Evolutionary conservation across 2,888 invertebrate species (phyloP), one percentile per base, ranked within the genome.

Genomic region (Thymelicus acteon): DNA sequence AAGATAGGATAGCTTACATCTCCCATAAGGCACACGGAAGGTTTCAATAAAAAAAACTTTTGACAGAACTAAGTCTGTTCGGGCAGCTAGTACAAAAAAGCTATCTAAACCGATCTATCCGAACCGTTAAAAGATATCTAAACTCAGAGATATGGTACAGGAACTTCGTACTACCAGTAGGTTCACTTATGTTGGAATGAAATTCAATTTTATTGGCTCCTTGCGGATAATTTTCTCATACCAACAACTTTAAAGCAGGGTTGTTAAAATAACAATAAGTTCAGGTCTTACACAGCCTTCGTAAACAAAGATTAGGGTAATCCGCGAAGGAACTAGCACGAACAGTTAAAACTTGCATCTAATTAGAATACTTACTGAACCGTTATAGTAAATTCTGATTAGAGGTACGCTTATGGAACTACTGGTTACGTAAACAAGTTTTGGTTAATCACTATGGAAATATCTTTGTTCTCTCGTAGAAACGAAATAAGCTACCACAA

Each of bases 271-370:
- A 70, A 70, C 37, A 57, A 44, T 64, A 63, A 63, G 63, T 70
- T 70, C 8, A 64, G 63, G 63, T 64, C 24, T 70, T 49, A 63
- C 13, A 39, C 31, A 31, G 57, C 48, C 39, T 64, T 63, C 63
- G 69, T 70, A 70, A 70, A 70, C 69, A 63, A 70, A 70, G 63
- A 63, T 70, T 70, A 70, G 58, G 24, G 40, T 70, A 70, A 70
- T 70, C 63, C 69, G 63, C 58, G 69, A 70, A 70, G 69, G 49
- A 70, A 70, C 63, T 64, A 70, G 58, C 69, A 64, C 19, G 63
- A 70, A 70, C 58, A 52, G 52, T 52, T 70, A 48, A 69, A 69
- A 70, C 69, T 13, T 49, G 69, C 63, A 70, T 70, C 37, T 49
- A 64, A 64, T 70, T 70, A 62, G 68, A 68, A 69, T 69, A 69